phyloP scores from a whole-genome alignment of 2,888 invertebrate species.

The Clanis bilineata region DNA sequence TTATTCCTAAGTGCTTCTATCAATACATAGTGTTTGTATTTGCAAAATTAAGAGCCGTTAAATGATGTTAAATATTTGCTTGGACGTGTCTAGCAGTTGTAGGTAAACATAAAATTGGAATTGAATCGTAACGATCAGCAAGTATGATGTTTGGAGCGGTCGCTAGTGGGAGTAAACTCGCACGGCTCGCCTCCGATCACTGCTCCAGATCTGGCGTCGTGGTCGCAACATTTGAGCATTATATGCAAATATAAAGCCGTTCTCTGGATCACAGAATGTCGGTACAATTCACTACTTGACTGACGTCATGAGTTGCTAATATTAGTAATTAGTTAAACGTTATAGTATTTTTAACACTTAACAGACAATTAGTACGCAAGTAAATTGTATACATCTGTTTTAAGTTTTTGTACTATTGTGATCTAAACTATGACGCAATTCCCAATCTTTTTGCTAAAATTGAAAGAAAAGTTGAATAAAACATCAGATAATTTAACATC shows the following conservation, averaged over 20 bases:
- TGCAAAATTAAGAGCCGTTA: slow-evolving; percentile 39
- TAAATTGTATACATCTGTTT: no score
- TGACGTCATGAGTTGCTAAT: slow-evolving; percentile 12
- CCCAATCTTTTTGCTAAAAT: no score
- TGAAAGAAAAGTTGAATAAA: no score
- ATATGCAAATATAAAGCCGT: slow-evolving; percentile 67
- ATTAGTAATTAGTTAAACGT: neutral
- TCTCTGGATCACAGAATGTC: slow-evolving; percentile 50
- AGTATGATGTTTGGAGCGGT: slow-evolving; percentile 52
- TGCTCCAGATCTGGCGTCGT: slow-evolving; percentile 72
- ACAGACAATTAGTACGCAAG: no score
- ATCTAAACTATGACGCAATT: no score
- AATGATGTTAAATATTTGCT: slow-evolving; percentile 39
- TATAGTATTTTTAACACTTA: neutral
- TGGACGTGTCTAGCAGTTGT: slow-evolving; percentile 18
- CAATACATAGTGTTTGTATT: slow-evolving; percentile 22
- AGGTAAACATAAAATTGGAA: slow-evolving; percentile 35
- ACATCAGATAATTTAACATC: neutral
- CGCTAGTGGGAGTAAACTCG: slow-evolving; percentile 31
- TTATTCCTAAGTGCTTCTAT: neutral
- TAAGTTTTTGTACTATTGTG: no score
- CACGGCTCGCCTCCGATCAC: slow-evolving; percentile 59
- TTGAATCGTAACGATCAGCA: slow-evolving; percentile 48
- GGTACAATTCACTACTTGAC: slow-evolving; percentile 31
- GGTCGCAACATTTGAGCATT: slow-evolving; percentile 65